These are phyloP conservation scores for Astropecten irregularis DNA, from an alignment of 53 echinoderm and acorn worm genomes.

Conservation along the genomic window DNA sequence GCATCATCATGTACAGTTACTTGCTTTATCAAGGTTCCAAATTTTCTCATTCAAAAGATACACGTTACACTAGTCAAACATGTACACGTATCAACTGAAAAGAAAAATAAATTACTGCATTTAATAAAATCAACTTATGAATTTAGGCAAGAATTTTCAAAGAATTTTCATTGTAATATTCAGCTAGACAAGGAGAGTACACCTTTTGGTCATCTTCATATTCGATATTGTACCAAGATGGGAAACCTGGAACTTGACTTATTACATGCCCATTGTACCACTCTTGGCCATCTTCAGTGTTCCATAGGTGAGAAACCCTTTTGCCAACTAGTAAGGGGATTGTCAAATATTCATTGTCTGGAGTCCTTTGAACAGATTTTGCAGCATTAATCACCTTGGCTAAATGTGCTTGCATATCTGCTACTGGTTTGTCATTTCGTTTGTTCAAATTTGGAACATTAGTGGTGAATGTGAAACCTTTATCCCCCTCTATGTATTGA, in stretches of 20 bases:
- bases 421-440: constrained; percentile 15
- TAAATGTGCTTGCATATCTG: constrained; percentile 13
- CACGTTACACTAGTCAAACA: too few species aligned
- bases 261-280: constrained; percentile 15
- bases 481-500: constrained; percentile 33
- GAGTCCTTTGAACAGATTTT: constrained; percentile 31
- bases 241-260: constrained; percentile 32
- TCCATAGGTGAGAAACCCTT: constrained; percentile 19
- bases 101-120: not conserved
- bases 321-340: constrained; percentile 44
- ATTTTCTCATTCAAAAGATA: too few species aligned
- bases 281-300: constrained; percentile 10
- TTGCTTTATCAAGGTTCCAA: too few species aligned
- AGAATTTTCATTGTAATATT: constrained; percentile 32
- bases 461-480: constrained; percentile 21
- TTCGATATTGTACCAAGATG: constrained; percentile 31
- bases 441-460: constrained; percentile 1
- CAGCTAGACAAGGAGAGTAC: constrained; percentile 14
- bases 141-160: not conserved
- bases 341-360: constrained; percentile 26
- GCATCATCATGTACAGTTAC: too few species aligned
- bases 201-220: constrained; percentile 36
- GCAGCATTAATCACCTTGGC: constrained; percentile 29
- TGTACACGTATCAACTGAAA: not conserved
- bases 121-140: not conserved